A percentile compares a stretch with the other conserved stretches of the same genome.
Evolutionary conservation across 1,140 invertebrate species (phyloP).

Genomic region (Globodera rostochiensis): DNA sequence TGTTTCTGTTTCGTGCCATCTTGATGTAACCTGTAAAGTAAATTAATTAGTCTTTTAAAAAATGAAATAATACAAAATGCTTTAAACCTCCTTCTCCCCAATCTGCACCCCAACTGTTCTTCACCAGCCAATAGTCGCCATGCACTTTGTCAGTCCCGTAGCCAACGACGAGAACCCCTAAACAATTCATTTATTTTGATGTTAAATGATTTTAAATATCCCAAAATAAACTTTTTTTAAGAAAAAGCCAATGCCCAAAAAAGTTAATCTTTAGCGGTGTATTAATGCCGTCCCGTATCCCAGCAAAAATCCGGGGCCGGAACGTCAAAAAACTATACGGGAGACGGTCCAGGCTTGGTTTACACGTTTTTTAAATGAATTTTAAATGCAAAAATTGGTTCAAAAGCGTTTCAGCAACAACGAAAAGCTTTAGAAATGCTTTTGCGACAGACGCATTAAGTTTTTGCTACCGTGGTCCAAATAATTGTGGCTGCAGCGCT

Average conservation of each 20-base stretch:
- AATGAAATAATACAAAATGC: not conserved
- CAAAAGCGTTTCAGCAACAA: no score
- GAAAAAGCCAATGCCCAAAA: no score
- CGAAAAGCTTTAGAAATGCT: no score
- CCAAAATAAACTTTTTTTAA: no score
- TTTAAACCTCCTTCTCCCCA: conserved; percentile 69
- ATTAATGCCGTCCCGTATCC: no score
- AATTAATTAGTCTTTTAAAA: not conserved
- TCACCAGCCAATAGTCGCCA: conserved; percentile 83
- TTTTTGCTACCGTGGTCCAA: conserved; percentile 76
- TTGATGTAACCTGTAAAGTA: conserved; percentile 67
- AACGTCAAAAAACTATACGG: no score
- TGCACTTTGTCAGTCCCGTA: conserved; percentile 74
- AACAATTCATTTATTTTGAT: not conserved
- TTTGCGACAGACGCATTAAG: not conserved
- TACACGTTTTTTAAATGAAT: no score
- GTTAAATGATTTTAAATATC: no score
- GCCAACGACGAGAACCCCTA: conserved; percentile 79
- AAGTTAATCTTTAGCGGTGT: no score
- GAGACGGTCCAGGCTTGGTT: no score
- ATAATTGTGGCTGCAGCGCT: conserved; percentile 73
- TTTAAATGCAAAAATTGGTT: no score
- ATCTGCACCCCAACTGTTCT: conserved; percentile 73
- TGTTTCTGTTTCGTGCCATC: conserved; percentile 69
- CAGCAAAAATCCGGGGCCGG: no score